Evolutionary conservation across 2,888 invertebrate species (phyloP), one percentile per base, ranked within the genome.

Genomic region (Leucania comma): DNA sequence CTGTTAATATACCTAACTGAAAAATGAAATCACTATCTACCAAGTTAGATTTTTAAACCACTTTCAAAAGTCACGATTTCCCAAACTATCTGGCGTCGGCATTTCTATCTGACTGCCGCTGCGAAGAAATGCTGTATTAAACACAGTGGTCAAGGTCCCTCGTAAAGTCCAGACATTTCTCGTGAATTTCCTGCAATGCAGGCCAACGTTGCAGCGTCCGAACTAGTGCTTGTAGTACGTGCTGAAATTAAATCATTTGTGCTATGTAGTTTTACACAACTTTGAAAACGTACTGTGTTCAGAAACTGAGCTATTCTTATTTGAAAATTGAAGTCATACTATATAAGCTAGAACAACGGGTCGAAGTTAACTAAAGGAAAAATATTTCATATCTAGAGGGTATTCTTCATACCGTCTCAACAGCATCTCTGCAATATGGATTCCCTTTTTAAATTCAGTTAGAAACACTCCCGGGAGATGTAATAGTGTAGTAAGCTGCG

Each of bases 401-500:
- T 51, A 51, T 59, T 32, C 48, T 62, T 53, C 12, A n/a, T 35
- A 58, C 4, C 8, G 14, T 71, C 48, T 65, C 48, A 56, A 54
- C 6, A 65, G 56, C 10, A 32, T 48, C 24, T 68, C 38, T 48
- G 42, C 46, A 57, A 67, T 68, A 73, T 50, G 58, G 59, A 72
- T 66, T 63, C 67, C 35, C 53, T 12, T 74, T 67, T 65, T 54
- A 74, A 56, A 72, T 72, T 60, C 62, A 63, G 68, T 82, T 59
- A 65, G 53, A 50, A 63, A 29, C 35, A 58, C 38, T 68, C 46
- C 26, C 60, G 14, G 4, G 17, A 29, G 46, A 68, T 56, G 29
- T 53, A 59, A 50, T 60, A 73, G 26, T 68, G 35, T 14, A 54
- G n/a, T 51, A 75, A 82, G 78, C 66, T 73, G 77, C 83, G 80